Base-by-base conservation (phyloP, 2,797 vertebrate genomes). In the Eidolon dupreanum region DNA sequence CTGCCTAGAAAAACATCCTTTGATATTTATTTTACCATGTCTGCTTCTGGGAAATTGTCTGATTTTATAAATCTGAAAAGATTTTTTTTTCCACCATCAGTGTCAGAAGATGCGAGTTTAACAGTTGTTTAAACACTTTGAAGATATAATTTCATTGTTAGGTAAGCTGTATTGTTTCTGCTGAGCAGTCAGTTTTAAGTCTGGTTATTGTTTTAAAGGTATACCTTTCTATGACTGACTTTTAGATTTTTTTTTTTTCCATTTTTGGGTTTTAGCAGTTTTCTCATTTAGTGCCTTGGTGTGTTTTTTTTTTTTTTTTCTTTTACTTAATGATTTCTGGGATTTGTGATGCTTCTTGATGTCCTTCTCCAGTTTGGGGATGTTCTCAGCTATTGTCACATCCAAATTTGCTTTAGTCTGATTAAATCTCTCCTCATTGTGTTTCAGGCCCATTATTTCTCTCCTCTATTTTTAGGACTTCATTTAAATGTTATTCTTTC, bases 221-320 rank as follows among this genome's bases (percentile, higher is more conserved):
- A 66, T 57, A 65, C 15, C 24, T 38, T 70, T 63, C 22, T 71
- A 33, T 63, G 22, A 57, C n/a, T 92, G 41, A 43, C 19, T 85
- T 78, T 74, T 66, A 82, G 19, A 6, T 71, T 83, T 71, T 55
- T 68, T 33, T 33, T 33, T 55, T 85, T 66, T 33, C 38, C 11
- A 77, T 77, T 93, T 88, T n/a, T 2, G 16, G 15, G 8, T 87
- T 87, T 93, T 41, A 51, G 8, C 55, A 59, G 8, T 77, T 81
- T 79, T 78, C n/a, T 73, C 33, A 36, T 65, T 87, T 83, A 87
- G 36, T 51, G 16, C 51, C 3, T 93, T 13, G 3, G 2, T 83
- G 53, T 65, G 10, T 31, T 90, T 71, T 31, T 93, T 71, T 90
- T 93, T 71, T 90, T 12, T 65, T 84, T 94, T 78, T 88, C 13